phyloP scores from a whole-genome alignment of 2,113 vertebrate genomes.

The Pelobates fuscus region DNA sequence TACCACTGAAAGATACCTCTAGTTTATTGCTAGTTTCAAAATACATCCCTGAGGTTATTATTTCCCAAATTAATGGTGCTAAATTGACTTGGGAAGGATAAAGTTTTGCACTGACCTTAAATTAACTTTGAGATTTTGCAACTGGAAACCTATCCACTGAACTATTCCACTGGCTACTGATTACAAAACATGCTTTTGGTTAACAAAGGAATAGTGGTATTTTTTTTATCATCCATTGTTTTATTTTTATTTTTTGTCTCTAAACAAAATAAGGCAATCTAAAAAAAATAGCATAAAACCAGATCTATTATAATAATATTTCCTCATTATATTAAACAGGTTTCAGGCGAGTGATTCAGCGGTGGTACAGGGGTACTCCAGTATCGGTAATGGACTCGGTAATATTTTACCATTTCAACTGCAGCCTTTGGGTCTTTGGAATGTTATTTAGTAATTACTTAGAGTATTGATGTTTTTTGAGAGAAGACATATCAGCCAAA shows the following conservation, averaged over 20 bases:
- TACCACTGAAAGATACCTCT: constrained; percentile 36
- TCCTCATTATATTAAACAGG: constrained; percentile 44
- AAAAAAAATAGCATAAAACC: constrained; percentile 20
- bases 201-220: constrained; percentile 1
- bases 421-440: constrained; percentile 52
- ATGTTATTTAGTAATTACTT: constrained; percentile 52
- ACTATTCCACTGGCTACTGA: too few species aligned
- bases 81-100: too few species aligned
- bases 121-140: too few species aligned
- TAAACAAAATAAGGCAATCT: constrained; percentile 12
- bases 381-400: constrained; percentile 44
- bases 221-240: constrained; percentile 44
- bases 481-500: constrained; percentile 40
- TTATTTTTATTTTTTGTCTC: constrained; percentile 1
- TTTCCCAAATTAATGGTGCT: too few species aligned
- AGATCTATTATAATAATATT: constrained; percentile 38
- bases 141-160: too few species aligned
- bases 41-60: constrained; percentile 31
- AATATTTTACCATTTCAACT: constrained; percentile 55
- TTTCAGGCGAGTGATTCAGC: constrained; percentile 50
- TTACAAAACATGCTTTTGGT: too few species aligned
- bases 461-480: constrained; percentile 29
- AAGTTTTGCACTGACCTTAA: too few species aligned
- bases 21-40: too few species aligned
- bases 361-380: constrained; percentile 40